Evolutionary conservation across 2,888 invertebrate genomes (phyloP).

Genomic region (Keiferia lycopersicella): DNA sequence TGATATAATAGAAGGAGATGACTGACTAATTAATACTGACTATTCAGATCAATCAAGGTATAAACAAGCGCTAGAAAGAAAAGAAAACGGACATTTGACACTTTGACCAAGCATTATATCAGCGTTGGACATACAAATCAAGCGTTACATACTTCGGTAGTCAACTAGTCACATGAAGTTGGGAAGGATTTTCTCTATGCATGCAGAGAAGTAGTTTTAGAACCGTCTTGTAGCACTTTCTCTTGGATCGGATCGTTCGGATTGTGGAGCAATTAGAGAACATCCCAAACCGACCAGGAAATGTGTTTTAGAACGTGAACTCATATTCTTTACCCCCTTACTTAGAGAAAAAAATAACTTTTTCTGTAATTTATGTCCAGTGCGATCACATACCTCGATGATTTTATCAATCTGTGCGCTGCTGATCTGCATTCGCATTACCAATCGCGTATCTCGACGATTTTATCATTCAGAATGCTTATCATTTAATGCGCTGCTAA

Average conservation of each 20-base stretch:
- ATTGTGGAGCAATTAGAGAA: conserved; percentile 57
- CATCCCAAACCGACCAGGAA: conserved; percentile 30
- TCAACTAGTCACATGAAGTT: too few relatives aligned
- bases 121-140: too few relatives aligned
- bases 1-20: too few relatives aligned
- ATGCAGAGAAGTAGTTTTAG: conserved; percentile 18
- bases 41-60: too few relatives aligned
- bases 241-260: conserved; percentile 43
- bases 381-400: not conserved
- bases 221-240: conserved; percentile 38
- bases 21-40: too few relatives aligned
- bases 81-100: too few relatives aligned
- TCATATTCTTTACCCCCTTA: conserved; percentile 9
- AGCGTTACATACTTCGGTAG: too few relatives aligned
- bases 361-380: conserved; percentile 1
- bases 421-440: too few relatives aligned
- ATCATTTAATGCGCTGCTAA: not conserved
- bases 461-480: not conserved
- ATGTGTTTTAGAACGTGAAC: conserved; percentile 14
- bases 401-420: too few relatives aligned
- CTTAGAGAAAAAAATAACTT: not conserved
- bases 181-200: not conserved
- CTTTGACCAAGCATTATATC: too few relatives aligned
- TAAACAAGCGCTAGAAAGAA: not conserved
- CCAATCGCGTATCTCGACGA: too few relatives aligned